Conservation (phyloP, 1,140 invertebrate genomes). For the Drepana arcuata region DNA sequence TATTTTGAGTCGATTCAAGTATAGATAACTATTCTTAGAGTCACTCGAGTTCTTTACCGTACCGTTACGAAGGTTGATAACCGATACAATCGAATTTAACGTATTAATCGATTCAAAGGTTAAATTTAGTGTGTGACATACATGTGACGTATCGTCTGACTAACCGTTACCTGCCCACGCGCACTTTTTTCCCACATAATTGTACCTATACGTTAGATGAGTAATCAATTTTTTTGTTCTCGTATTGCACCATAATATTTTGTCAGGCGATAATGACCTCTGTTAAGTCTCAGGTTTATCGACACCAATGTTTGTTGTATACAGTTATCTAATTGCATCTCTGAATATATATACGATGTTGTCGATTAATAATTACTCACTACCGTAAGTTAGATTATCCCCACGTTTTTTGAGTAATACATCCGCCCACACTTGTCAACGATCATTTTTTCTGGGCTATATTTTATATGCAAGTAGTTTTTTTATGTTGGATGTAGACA, state of each 20-base stretch:
- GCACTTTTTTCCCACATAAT: conserved; percentile 17
- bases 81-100: conserved; percentile 18
- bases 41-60: conserved; percentile 7
- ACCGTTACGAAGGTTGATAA: conserved; percentile 30
- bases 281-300: conserved; percentile 10
- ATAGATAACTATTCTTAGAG: conserved; percentile 25
- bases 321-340: too few relatives aligned
- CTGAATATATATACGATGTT: too few relatives aligned
- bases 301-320: conserved; percentile 8
- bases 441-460: too few relatives aligned
- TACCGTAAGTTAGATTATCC: too few relatives aligned
- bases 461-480: too few relatives aligned
- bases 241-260: conserved; percentile 19
- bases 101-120: conserved; percentile 4
- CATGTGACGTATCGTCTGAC: conserved; percentile 15
- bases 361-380: too few relatives aligned
- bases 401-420: too few relatives aligned
- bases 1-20: conserved; percentile 19
- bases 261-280: conserved; percentile 6
- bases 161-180: conserved; percentile 33
- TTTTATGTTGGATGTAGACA: too few relatives aligned
- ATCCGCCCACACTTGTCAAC: too few relatives aligned
- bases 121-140: conserved; percentile 13
- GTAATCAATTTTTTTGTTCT: conserved; percentile 25
- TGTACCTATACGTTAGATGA: too few relatives aligned